phyloP scores from a whole-genome alignment of 2,888 invertebrate genomes.

The Catocala sponsa region DNA sequence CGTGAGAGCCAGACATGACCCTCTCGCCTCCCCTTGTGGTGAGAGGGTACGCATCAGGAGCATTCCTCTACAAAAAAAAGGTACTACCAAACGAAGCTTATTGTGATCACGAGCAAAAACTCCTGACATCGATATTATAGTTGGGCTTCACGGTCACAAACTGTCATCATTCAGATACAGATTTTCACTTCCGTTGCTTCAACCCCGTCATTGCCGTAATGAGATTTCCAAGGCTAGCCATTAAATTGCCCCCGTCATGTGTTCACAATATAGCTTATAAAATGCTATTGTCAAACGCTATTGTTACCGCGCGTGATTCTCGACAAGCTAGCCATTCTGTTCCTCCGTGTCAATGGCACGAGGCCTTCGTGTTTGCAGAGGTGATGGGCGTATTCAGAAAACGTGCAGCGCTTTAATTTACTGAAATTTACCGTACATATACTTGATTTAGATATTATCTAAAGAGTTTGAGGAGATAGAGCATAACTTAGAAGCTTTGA shows the following conservation, averaged over 20 bases:
- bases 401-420: too few relatives aligned
- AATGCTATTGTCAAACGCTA: conserved; percentile 40
- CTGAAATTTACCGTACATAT: too few relatives aligned
- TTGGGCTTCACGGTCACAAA: conserved; percentile 46
- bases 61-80: too few relatives aligned
- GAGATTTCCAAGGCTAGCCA: conserved; percentile 59
- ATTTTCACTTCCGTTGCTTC: conserved; percentile 70
- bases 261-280: conserved; percentile 46
- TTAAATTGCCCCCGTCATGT: conserved; percentile 58
- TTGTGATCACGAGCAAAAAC: conserved; percentile 7
- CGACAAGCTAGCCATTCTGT: conserved; percentile 4
- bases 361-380: conserved; percentile 1
- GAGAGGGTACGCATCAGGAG: too few relatives aligned
- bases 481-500: too few relatives aligned
- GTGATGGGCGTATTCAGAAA: neutral
- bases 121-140: conserved; percentile 16
- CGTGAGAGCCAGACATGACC: too few relatives aligned
- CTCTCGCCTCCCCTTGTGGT: too few relatives aligned
- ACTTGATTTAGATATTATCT: too few relatives aligned
- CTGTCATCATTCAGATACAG: conserved; percentile 40
- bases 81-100: neutral
- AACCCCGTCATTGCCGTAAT: conserved; percentile 70
- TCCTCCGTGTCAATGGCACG: conserved; percentile 16
- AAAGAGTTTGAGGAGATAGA: too few relatives aligned
- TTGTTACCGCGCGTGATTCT: conserved; percentile 25